Base-by-base conservation (phyloP, 2,113 vertebrate species). In the Gasterosteus nipponicus region DNA sequence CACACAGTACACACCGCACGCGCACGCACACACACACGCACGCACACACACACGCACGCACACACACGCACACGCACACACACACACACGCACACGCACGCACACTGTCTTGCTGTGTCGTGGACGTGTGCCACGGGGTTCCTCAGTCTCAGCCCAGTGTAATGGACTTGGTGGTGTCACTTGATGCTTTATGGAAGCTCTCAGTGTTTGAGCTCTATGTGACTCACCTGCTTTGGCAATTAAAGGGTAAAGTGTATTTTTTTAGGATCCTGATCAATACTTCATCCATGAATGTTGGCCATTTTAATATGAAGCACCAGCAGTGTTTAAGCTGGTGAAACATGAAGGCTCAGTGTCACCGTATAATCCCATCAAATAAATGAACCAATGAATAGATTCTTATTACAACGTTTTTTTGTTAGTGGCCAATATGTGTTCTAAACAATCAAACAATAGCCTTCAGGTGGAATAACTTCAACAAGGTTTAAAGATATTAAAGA, bases 111-210 rank as follows among this genome's bases (percentile, higher is more conserved):
- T 26, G 35, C 63, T 61, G 61, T 12, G 49, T 82, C 71, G 76
- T 83, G 85, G 64, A 89, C 86, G 77, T 86, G 69, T 85, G 90
- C 86, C 83, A 80, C 77, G 82, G 83, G 88, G 63, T 79, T 86
- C 83, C 86, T 87, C 77, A 88, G 75, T 76, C 73, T 63, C 39
- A 68, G 80, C 69, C 63, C 60, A 69, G 75, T 31, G 47, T 87
- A 85, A 83, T 86, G 80, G 81, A 70, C 73, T 78, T 85, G 76
- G 62, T 16, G 39, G 77, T 83, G 86, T 79, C 67, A 75, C 76
- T 80, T 75, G 70, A 83, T 73, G 64, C 73, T 85, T 46, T 56
- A 57, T 69, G 60, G 72, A 66, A 73, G 59, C 57, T 78, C 39
- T 72, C 61, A 16, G 4, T 64, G 39, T 77, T 72, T 78, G 68